These are phyloP conservation scores for Phyllotreta striolata DNA, from an alignment of 2,888 invertebrate species.

Conservation along the genomic window DNA sequence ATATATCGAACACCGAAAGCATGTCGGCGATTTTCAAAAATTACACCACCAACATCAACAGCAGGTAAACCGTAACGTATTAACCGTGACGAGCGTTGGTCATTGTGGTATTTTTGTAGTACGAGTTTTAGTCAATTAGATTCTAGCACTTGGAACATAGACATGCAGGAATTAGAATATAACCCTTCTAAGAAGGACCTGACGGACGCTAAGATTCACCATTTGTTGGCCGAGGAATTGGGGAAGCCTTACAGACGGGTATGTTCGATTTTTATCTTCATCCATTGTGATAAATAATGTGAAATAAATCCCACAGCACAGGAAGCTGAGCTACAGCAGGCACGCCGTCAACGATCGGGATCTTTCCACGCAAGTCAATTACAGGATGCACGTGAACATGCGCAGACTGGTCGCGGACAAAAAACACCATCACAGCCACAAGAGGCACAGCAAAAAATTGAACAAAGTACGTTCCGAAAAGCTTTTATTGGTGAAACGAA, in stretches of 20 bases:
- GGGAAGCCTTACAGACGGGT: slow-evolving; percentile 88
- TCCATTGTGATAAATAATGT: not conserved
- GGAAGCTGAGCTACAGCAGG: slow-evolving; percentile 87
- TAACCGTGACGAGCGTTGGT: not conserved
- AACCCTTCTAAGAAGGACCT: slow-evolving; percentile 91
- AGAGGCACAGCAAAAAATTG: slow-evolving; percentile 82
- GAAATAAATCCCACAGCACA: slow-evolving; percentile 70
- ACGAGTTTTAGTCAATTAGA: slow-evolving; percentile 87
- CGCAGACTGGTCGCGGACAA: slow-evolving; percentile 86
- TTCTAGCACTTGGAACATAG: slow-evolving; percentile 87
- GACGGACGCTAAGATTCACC: slow-evolving; percentile 93
- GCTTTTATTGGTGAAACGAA: too few relatives aligned
- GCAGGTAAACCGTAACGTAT: slow-evolving; percentile 69
- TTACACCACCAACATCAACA: slow-evolving; percentile 85
- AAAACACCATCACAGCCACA: slow-evolving; percentile 71
- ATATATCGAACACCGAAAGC: slow-evolving; percentile 87
- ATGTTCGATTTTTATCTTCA: slow-evolving; percentile 56
- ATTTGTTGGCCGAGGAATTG: slow-evolving; percentile 87
- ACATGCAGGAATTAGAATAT: slow-evolving; percentile 92
- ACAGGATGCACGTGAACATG: slow-evolving; percentile 91
- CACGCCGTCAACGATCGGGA: slow-evolving; percentile 91
- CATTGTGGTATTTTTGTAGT: slow-evolving; percentile 60
- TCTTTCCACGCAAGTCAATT: slow-evolving; percentile 84
- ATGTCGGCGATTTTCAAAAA: slow-evolving; percentile 92
- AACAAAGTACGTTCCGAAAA: slow-evolving; percentile 69